Conservation (phyloP, 2,113 vertebrate genomes). For the Hymenochirus boettgeri region DNA sequence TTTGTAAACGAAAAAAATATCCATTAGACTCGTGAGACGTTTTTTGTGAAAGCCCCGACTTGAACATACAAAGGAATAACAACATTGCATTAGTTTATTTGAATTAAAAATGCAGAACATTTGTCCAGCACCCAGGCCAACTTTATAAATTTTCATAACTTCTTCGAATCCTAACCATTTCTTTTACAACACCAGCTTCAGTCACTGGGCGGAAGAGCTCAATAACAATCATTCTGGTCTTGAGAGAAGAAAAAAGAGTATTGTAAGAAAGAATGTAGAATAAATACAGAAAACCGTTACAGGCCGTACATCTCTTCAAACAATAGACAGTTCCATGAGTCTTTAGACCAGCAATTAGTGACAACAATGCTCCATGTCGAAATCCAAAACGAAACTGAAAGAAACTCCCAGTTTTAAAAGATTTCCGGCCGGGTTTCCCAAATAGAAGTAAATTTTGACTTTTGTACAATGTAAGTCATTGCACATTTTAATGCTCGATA, state of each 20-base stretch:
- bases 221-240: conserved; percentile 78
- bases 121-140: conserved; percentile 64
- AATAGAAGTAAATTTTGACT: conserved; percentile 82
- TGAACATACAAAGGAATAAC: conserved; percentile 80
- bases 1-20: conserved; percentile 41
- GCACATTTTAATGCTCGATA: conserved; percentile 89
- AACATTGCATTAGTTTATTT: conserved; percentile 82
- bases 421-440: conserved; percentile 77
- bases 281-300: conserved; percentile 92
- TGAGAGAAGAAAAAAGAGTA: conserved; percentile 73
- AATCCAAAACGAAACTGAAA: conserved; percentile 83
- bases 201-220: conserved; percentile 73
- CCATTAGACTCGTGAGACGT: conserved; percentile 63
- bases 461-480: conserved; percentile 97
- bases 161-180: conserved; percentile 79
- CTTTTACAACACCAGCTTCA: conserved; percentile 82
- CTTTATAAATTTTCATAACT: conserved; percentile 94
- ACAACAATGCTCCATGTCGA: conserved; percentile 86
- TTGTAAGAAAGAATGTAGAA: conserved; percentile 84
- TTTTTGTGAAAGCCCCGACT: conserved; percentile 64
- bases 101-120: conserved; percentile 87
- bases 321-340: conserved; percentile 89
- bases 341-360: conserved; percentile 78
- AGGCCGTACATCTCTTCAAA: conserved; percentile 77
- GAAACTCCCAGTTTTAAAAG: conserved; percentile 80